Percentiles rank a stretch among this genome's conserved stretches.
Conservation (phyloP, 2,797 vertebrate species). For the Melanotaenia maccullochi region DNA sequence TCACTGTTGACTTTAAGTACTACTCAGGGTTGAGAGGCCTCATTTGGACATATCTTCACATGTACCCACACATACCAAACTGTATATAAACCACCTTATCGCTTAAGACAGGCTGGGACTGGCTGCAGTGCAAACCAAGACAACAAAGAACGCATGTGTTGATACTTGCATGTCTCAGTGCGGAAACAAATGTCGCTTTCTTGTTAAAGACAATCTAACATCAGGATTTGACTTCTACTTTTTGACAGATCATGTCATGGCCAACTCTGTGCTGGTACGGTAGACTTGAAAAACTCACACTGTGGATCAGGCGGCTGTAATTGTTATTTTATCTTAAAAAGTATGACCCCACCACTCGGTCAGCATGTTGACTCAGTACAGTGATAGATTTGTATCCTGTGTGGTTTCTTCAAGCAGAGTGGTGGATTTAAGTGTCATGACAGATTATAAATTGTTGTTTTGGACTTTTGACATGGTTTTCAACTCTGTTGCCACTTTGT, state of each 20-base stretch:
- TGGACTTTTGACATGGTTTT: not conserved
- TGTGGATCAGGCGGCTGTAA: not conserved
- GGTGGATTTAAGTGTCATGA: not conserved
- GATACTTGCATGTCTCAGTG: not conserved
- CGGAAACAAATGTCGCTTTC: not conserved
- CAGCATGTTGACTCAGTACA: not conserved
- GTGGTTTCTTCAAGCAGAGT: conserved; percentile 14
- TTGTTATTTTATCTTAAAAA: not conserved
- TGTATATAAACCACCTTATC: not conserved
- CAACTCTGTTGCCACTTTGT: not conserved
- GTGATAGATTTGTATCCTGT: conserved; percentile 9
- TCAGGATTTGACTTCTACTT: not conserved
- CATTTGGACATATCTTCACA: not conserved
- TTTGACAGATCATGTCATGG: not conserved
- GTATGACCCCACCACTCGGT: not conserved
- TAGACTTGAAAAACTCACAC: too few relatives aligned
- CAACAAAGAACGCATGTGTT: not conserved
- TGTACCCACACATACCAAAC: not conserved
- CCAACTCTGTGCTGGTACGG: not conserved
- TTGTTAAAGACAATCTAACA: not conserved
- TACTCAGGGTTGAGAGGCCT: not conserved
- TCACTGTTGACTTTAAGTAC: not conserved
- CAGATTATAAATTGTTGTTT: not conserved
- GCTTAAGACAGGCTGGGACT: not conserved
- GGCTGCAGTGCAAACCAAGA: not conserved